phyloP scores from a whole-genome alignment of 2,113 vertebrate genomes.

The Halichoeres trimaculatus region DNA sequence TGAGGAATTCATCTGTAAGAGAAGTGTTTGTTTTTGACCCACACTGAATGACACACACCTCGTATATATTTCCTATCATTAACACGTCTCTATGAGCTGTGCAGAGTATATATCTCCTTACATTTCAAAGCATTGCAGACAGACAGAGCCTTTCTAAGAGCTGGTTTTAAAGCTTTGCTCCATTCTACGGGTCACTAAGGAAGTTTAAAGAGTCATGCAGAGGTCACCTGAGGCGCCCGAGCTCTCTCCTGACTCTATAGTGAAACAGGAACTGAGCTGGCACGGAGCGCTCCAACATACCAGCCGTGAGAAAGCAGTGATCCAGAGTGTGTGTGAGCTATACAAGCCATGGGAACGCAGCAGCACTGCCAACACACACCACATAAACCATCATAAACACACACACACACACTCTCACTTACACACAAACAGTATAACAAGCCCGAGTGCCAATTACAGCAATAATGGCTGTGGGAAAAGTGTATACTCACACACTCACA shows the following conservation, averaged over 20 bases:
- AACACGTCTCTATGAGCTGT: neutral
- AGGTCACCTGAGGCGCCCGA: conserved; percentile 28
- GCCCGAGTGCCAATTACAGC: conserved; percentile 66
- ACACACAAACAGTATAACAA: conserved; percentile 54
- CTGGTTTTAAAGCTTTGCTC: neutral
- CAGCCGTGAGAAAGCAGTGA: conserved; percentile 70
- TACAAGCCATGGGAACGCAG: conserved; percentile 73
- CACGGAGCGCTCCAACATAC: conserved; percentile 33
- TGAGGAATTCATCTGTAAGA: no score
- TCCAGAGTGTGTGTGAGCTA: conserved; percentile 52
- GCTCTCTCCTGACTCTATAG: conserved; percentile 30
- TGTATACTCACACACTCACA: conserved; percentile 21
- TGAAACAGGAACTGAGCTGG: conserved; percentile 60
- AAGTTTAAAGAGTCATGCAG: conserved; percentile 15
- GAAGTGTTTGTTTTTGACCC: conserved; percentile 1
- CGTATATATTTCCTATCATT: conserved; percentile 12
- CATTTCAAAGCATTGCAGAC: neutral
- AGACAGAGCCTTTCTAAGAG: neutral
- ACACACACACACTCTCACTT: conserved; percentile 5
- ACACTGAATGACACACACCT: neutral
- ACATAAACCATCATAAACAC: no score
- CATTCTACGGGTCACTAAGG: conserved; percentile 8
- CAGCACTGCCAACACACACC: conserved; percentile 35
- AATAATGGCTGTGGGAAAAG: conserved; percentile 65
- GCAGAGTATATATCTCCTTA: neutral